Evolutionary conservation across 2,888 invertebrate genomes (phyloP), one percentile per base, ranked within the genome.

Genomic region (Punctoribates punctum): DNA sequence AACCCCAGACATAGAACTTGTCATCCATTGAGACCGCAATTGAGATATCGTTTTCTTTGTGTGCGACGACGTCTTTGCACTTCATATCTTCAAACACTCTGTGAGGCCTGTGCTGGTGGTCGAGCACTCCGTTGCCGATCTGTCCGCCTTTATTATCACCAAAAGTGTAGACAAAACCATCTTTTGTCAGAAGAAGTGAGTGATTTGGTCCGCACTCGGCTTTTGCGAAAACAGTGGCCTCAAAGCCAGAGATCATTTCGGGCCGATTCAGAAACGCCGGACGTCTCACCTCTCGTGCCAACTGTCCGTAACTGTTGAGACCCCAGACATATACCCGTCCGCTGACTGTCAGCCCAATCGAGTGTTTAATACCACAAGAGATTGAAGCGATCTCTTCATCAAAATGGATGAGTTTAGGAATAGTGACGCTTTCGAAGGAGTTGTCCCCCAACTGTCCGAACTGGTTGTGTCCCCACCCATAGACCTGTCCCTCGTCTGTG

Each of bases 271-370:
- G n/a, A n/a, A n/a, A n/a, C n/a, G n/a, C n/a, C n/a, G n/a, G n/a
- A n/a, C n/a, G n/a, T n/a, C n/a, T n/a, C n/a, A n/a, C n/a, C n/a
- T n/a, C n/a, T n/a, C n/a, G n/a, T 6, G n/a, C 51, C 51, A 51
- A 51, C 51, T 51, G 51, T 17, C 51, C 51, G 20, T 20, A 42
- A 42, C 42, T 9, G 42, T 42, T 34, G 11, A 20, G 8, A 20
- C 65, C 65, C 65, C 65, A 67, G n/a, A 67, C 20, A 20, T 67
- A 67, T 0, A 67, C 65, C 38, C 8, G 3, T 38, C 65, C 65
- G n/a, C 1, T 38, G n/a, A 6, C 13, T 15, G 38, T n/a, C 1
- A 67, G 20, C 38, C 38, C 65, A 8, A 67, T 1, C 0, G 65
- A 67, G 20, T 67, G 65, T 11, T 3, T 5, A 5, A 5, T 34